Base-by-base conservation (phyloP, 1,140 invertebrate genomes). In the Diorhabda carinulata region DNA sequence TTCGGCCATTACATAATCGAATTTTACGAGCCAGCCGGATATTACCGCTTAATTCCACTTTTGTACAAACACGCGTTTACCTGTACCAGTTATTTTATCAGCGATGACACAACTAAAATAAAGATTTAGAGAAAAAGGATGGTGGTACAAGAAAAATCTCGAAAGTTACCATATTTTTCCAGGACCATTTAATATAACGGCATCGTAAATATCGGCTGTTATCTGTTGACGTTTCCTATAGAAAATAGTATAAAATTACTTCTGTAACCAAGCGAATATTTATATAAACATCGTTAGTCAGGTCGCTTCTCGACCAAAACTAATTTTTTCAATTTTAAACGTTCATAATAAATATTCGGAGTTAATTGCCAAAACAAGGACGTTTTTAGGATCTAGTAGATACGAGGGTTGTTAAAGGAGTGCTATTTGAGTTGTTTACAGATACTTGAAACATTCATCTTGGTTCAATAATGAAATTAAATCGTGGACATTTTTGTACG, bases 211-310 rank as follows among this genome's bases (percentile, higher is more conserved):
- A 43, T 44, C 8, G 25, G 3, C 61, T 10, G 61, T 62, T 62
- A 62, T 62, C 61, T 62, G 41, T 62, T n/a, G 61, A 62, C 43
- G 43, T 62, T 62, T 62, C 61, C 61, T 62, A 62, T 62, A 62
- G 61, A 62, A 62, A 62, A 62, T 62, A 41, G 61, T 43, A 62
- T 62, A 62, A 62, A 62, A 62, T 62, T 10, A n/a, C 43, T 44
- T 43, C 61, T n/a, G 61, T 62, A 62, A 43, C 61, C 61, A 43
- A 41, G 44, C 61, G 10, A 10, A 62, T 41, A 7, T n/a, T n/a
- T 10, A 43, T 43, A 62, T 62, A 10, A n/a, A 43, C 6, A 6
- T 52, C 47, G 47, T 52, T 52, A 52, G 47, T 52, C 2, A 52
- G 47, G 47, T 6, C 6, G 47, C 47, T 52, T 52, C 4, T 52